A percentile compares a stretch with the other conserved stretches of the same genome.
phyloP scores from a whole-genome alignment of 1,140 invertebrate genomes.

The Ceratosolen fusciceps region DNA sequence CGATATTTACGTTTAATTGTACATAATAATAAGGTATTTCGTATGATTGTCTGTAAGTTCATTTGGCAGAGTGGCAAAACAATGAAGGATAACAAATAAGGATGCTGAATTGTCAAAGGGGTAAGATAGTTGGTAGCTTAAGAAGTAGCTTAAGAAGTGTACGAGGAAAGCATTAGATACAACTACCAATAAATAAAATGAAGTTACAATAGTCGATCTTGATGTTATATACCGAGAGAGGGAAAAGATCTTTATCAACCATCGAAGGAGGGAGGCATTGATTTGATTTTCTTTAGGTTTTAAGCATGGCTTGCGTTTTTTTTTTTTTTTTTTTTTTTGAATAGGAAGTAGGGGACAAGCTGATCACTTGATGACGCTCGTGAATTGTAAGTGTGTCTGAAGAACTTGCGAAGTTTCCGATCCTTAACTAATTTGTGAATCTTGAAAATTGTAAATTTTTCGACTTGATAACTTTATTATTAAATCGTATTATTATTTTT shows the following conservation, averaged over 20 bases:
- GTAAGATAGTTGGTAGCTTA: slow-evolving; percentile 40
- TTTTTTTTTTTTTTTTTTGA: no score
- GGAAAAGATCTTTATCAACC: background rate
- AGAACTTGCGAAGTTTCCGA: background rate
- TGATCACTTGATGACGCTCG: slow-evolving; percentile 9
- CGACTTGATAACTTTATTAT: no score
- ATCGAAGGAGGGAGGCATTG: slow-evolving; percentile 23
- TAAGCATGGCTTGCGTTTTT: background rate
- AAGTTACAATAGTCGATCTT: background rate
- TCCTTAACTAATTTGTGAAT: background rate
- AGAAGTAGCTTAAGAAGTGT: slow-evolving; percentile 13
- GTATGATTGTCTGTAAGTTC: slow-evolving; percentile 1
- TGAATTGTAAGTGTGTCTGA: slow-evolving; percentile 21
- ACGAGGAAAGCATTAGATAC: slow-evolving; percentile 10
- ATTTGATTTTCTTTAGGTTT: slow-evolving; percentile 30
- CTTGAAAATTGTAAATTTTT: slow-evolving; percentile 25
- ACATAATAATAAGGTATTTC: no score
- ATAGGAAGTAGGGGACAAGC: background rate
- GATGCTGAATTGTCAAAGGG: background rate
- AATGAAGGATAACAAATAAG: background rate
- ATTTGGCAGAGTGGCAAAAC: slow-evolving; percentile 9
- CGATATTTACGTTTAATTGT: no score
- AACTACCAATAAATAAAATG: slow-evolving; percentile 11
- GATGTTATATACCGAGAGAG: background rate
- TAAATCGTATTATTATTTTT: no score